Base-by-base conservation (phyloP, 2,797 vertebrate species). In the Peromyscus melanophrys region DNA sequence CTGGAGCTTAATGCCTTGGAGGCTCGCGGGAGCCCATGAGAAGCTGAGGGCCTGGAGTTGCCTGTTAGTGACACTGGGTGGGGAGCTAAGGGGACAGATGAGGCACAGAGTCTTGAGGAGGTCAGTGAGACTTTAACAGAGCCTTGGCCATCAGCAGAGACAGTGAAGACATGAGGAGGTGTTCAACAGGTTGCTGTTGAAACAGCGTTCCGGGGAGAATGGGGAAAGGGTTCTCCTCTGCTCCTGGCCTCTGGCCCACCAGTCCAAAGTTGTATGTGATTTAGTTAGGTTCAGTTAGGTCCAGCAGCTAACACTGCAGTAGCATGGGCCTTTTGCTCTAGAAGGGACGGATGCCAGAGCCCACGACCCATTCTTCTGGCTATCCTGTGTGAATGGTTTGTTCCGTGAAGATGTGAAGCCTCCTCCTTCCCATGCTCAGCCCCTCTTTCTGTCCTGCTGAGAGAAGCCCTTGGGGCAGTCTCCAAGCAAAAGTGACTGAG, bases 381-480 rank as follows among this genome's bases (percentile, higher is more conserved):
- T 10, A 1, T 52, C 40, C n/a, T n/a, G 10, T 25, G 37, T 61
- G 31, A 11, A 6, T 0, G 8, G 19, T 71, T 63, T 0, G 4
- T 12, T 71, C 37, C 14, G 2, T 9, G 16, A 76, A 65, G 49
- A 11, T 4, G 0, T 1, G 19, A 55, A 27, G 4, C 16, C 11
- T 1, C 19, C 40, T 31, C 57, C 69, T 43, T 2, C 13, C 9
- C 46, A 34, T 40, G 17, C 1, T 21, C 1, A 55, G 19, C 19
- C 34, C 40, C 29, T 59, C 31, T 19, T 40, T 17, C 31, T 8
- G 12, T 0, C 9, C 40, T 6, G 37, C 69, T 14, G 34, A 19
- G 55, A 2, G 12, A 34, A 71, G 25, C 46, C 40, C 49, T 11
- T 67, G 27, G 25, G 9, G 4, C 10, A 52, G 37, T 31, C n/a